Evolutionary conservation across 2,797 vertebrate genomes (phyloP).

Genomic region (Gouania willdenowi): DNA sequence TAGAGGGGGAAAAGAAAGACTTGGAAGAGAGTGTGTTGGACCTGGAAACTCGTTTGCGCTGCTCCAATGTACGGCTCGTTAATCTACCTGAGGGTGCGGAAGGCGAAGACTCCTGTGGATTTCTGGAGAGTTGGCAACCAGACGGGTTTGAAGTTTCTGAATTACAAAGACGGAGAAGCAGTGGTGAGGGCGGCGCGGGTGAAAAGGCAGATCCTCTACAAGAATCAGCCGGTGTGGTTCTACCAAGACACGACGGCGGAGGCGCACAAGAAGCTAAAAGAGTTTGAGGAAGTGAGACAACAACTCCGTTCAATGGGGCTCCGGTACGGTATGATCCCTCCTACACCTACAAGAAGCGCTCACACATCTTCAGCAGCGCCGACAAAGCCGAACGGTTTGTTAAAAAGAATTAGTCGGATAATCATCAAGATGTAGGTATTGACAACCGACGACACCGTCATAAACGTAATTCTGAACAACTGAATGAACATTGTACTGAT

Average conservation of each 20-base stretch:
- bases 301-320: conserved; percentile 3
- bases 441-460: too few relatives aligned
- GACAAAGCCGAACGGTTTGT: conserved; percentile 3
- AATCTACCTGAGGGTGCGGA: not conserved
- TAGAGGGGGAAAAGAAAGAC: not conserved
- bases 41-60: not conserved
- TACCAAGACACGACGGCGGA: conserved; percentile 1
- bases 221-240: not conserved
- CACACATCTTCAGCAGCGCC: conserved; percentile 5
- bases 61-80: not conserved
- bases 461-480: too few relatives aligned
- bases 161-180: conserved; percentile 1
- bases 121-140: not conserved
- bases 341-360: conserved; percentile 4
- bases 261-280: conserved; percentile 4
- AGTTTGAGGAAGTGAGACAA: not conserved
- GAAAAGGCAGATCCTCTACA: conserved; percentile 5
- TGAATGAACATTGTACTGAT: too few relatives aligned
- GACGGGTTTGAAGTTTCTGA: conserved; percentile 10
- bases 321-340: conserved; percentile 3
- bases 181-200: conserved; percentile 1
- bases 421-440: too few relatives aligned
- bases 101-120: not conserved
- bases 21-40: not conserved
- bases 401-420: not conserved